Base-by-base conservation (phyloP, 2,797 vertebrate species). In the Otolemur crassicaudatus region DNA sequence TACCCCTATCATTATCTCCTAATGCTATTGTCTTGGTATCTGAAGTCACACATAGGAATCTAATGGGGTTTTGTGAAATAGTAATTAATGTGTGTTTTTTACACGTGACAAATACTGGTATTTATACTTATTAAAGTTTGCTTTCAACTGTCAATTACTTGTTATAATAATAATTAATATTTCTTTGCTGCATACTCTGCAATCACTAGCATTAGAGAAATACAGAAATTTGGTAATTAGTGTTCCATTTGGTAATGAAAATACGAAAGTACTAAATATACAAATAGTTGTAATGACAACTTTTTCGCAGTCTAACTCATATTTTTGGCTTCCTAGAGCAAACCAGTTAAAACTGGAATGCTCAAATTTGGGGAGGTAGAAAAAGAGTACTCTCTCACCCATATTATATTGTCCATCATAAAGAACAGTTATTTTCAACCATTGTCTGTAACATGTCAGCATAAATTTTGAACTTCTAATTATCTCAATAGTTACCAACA, bases 131-230 rank as follows among this genome's bases (percentile, higher is more conserved):
- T 81, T 73, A 96, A 95, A 90, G 81, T 93, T 96, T 95, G 34
- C 61, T 96, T 98, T 96, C n/a, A 87, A 85, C n/a, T 92, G 94
- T 92, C 96, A 97, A 94, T 95, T 96, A 95, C 70, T 77, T 83
- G 91, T 94, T 94, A 80, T 89, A 91, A 89, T 89, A 96, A 86
- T 96, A 94, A 92, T 95, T 92, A 92, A 88, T 94, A 98, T 93
- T 95, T 96, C 79, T 85, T 61, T 81, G 34, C 43, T 87, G 49
- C 72, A 70, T 84, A 60, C 31, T 91, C 63, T 90, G 49, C 23
- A 93, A 86, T 87, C 67, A 29, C 73, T 95, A 91, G 67, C 72
- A 87, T 93, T 95, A 89, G 63, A 93, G 31, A 95, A 97, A 92
- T 91, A 95, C 2, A 90, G 65, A 94, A 96, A 94, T 69, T 95